These are phyloP conservation scores for Laterallus jamaicensis DNA, from an alignment of 2,113 vertebrate genomes.

Conservation along the genomic window DNA sequence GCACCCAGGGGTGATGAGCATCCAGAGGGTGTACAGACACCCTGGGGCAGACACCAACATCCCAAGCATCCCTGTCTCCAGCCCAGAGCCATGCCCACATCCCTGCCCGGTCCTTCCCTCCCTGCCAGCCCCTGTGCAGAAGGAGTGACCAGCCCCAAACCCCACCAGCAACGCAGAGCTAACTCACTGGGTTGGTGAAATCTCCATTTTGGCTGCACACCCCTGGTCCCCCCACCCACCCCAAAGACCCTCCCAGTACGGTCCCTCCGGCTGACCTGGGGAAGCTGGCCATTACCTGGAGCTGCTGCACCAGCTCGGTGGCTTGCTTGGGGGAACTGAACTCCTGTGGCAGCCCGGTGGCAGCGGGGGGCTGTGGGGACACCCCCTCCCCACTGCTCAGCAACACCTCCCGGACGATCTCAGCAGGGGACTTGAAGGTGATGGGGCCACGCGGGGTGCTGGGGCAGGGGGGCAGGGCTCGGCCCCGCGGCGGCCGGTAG, in stretches of 20 bases:
- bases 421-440: constrained; percentile 86
- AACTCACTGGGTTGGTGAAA: not conserved
- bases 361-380: not conserved
- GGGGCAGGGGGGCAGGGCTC: not conserved
- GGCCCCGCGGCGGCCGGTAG: constrained; percentile 85
- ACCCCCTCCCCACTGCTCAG: constrained; percentile 71
- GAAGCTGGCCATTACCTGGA: constrained; percentile 79
- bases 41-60: accelerated
- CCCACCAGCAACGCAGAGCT: accelerated
- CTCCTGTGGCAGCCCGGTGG: constrained; percentile 76
- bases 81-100: not conserved
- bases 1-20: not conserved
- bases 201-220: accelerated
- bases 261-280: not conserved
- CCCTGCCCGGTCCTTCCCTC: not conserved
- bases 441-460: constrained; percentile 31
- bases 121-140: accelerated
- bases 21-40: no score
- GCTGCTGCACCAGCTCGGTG: constrained; percentile 84
- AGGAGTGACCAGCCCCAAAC: not conserved
- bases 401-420: constrained; percentile 88
- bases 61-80: not conserved
- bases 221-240: not conserved
- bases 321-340: constrained; percentile 83
- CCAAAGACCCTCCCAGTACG: not conserved